Percentiles rank a stretch among this genome's conserved stretches.
Conservation (phyloP, 2,113 vertebrate genomes). For the Burhinus oedicnemus region DNA sequence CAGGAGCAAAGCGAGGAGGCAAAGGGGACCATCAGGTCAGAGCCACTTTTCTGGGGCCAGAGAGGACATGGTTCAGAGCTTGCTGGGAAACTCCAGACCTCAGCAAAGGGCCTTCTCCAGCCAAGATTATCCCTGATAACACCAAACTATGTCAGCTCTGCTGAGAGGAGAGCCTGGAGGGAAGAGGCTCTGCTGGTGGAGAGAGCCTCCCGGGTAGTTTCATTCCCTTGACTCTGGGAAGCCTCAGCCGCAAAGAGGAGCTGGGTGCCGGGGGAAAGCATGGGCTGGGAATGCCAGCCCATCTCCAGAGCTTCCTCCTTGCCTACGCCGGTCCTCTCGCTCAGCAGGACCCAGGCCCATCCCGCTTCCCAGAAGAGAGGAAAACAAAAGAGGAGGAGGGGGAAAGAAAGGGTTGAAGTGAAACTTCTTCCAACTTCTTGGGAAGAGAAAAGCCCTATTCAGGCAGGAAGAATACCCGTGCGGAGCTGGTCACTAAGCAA, state of each 20-base stretch:
- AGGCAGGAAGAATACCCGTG: slow-evolving; percentile 56
- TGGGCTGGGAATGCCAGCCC: background rate
- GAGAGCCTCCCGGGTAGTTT: background rate
- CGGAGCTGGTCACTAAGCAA: slow-evolving; percentile 67
- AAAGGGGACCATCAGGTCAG: background rate
- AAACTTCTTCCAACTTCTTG: slow-evolving; percentile 49
- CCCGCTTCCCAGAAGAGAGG: background rate
- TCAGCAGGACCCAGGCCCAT: background rate
- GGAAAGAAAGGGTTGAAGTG: slow-evolving; percentile 6
- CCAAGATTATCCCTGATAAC: background rate
- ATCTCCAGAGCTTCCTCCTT: background rate
- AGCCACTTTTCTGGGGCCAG: background rate
- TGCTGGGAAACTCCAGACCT: background rate
- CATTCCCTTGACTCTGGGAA: background rate
- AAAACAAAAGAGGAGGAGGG: slow-evolving; percentile 45
- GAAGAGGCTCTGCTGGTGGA: background rate
- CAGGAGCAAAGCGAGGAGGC: background rate
- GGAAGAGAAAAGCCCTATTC: slow-evolving; percentile 64
- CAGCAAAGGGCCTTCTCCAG: background rate
- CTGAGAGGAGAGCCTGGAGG: background rate
- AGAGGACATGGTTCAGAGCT: background rate
- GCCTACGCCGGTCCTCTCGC: background rate
- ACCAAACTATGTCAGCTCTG: background rate
- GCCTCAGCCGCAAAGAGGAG: background rate
- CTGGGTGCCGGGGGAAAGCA: accelerated